Evolutionary conservation across 2,113 vertebrate species (phyloP), one percentile per base, ranked within the genome.

Genomic region (Capreolus pygargus): DNA sequence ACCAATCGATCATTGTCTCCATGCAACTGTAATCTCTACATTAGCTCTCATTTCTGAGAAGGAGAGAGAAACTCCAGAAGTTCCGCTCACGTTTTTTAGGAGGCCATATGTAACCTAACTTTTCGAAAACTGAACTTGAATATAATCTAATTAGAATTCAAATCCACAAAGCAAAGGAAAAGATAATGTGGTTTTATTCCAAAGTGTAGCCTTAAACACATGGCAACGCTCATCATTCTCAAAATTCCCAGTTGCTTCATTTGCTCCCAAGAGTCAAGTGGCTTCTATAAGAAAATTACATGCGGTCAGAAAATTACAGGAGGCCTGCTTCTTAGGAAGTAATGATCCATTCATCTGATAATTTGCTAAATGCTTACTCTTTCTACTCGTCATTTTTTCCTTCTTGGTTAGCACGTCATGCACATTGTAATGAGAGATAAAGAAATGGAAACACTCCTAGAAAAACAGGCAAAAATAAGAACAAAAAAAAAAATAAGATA

Each of bases 1-100:
- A 95, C 95, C 91, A 58, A 95, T 91, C 97, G 94, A 96, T 98
- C 95, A 95, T 91, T 97, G 97, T 97, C 95, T 95, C 82, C 45
- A 23, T 16, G 70, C 64, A 93, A 94, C 95, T 61, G 67, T 89
- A 91, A 93, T 97, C 95, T 96, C 97, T 94, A 98, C 97, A 98
- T 86, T 2, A 92, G 67, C 39, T 78, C 86, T 97, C 96, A 94
- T 91, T 97, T 97, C 94, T 95, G 96, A 92, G 83, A 60, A 52
- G 30, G 7, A 67, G 82, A 91, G 55, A 84, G 97, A 97, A 97
- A 97, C 95, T 55, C n/a, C 82, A 97, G 95, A 97, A 33, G 86
- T 21, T 47, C 39, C 60, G 83, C 47, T 47, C 84, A 61, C 45
- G 33, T 57, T 94, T 74, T 90, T 83, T 39, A 91, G 89, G 94